Base-by-base conservation (phyloP, 2,797 vertebrate genomes). In the Chaetophractus vellerosus region DNA sequence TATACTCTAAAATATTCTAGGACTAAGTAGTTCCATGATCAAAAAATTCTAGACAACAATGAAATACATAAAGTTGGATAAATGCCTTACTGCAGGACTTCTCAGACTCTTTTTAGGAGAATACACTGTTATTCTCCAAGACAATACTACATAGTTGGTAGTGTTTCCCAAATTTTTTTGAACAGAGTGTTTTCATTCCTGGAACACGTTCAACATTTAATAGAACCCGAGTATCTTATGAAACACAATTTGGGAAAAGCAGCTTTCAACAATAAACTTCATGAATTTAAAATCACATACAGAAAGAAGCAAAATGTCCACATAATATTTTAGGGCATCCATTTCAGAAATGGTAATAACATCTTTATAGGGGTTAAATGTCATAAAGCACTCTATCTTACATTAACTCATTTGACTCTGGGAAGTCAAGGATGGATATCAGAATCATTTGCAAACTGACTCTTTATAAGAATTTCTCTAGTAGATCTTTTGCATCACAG, bases 161-260 rank as follows among this genome's bases (percentile, higher is more conserved):
- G 19, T 52, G 15, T 50, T 63, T 45, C 19, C 45, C 61, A 94
- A 87, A 33, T 92, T 91, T 96, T 68, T 85, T 66, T 91, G 85
- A 88, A 88, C 11, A 74, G 50, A 88, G 59, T 88, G 95, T 78
- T 96, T 96, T 93, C 64, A 96, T 95, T 95, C 31, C 76, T 86
- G 52, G 80, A 88, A 97, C 26, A 61, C 24, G 82, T 93, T 85
- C 68, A 88, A 93, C 61, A 82, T 86, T 95, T 87, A 94, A 81
- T 50, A 94, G 69, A 93, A 95, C 16, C 36, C 0, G 0, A 94
- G 28, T 55, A 90, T 76, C 45, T 85, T n/a, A 71, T 45, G 23
- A 36, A 80, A 81, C 69, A 84, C 28, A 81, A 83, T 31, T 78
- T 91, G 59, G 89, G 33, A 7, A 85, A 96, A 84, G 45, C 23